These are phyloP conservation scores for Dasypogon diadema DNA, from an alignment of 2,888 invertebrate genomes.

Conservation along the genomic window DNA sequence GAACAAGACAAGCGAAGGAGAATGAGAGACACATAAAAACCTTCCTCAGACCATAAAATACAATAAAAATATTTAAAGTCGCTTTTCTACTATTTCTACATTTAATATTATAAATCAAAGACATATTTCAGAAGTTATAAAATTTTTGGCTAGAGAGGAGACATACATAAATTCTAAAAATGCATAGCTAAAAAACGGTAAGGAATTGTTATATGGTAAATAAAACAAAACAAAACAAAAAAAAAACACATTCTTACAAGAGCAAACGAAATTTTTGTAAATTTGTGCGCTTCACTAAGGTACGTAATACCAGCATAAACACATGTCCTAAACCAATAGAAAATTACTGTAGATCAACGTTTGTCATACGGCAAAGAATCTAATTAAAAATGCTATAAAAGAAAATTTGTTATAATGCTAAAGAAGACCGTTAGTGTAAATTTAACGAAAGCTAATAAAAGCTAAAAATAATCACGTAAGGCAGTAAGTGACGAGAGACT, in stretches of 20 bases:
- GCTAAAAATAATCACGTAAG: too few relatives aligned
- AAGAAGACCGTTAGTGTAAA: too few relatives aligned
- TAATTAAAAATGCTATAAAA: too few relatives aligned
- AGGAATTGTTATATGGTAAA: conserved; percentile 38
- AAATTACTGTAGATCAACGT: too few relatives aligned
- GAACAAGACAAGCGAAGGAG: too few relatives aligned
- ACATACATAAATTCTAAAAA: conserved; percentile 42
- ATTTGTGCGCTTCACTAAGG: conserved; percentile 22
- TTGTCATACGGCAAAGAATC: too few relatives aligned
- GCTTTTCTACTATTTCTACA: conserved; percentile 55
- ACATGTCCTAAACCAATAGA: conserved; percentile 16
- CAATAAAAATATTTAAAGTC: conserved; percentile 45
- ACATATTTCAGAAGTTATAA: conserved; percentile 35
- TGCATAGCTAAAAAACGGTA: conserved; percentile 16
- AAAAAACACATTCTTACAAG: background rate
- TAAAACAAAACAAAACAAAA: too few relatives aligned
- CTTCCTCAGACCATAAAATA: conserved; percentile 48
- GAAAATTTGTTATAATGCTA: too few relatives aligned
- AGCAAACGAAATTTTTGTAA: conserved; percentile 27
- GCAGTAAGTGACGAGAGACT: too few relatives aligned
- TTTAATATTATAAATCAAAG: conserved; percentile 49
- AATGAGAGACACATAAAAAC: conserved; percentile 15
- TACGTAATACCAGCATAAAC: conserved; percentile 1
- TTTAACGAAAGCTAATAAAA: too few relatives aligned
- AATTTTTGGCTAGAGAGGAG: conserved; percentile 31